Percentiles rank a stretch among this genome's conserved stretches.
These are phyloP conservation scores for Notothenia rossii DNA, from an alignment of 2,113 vertebrate genomes.

Conservation along the genomic window DNA sequence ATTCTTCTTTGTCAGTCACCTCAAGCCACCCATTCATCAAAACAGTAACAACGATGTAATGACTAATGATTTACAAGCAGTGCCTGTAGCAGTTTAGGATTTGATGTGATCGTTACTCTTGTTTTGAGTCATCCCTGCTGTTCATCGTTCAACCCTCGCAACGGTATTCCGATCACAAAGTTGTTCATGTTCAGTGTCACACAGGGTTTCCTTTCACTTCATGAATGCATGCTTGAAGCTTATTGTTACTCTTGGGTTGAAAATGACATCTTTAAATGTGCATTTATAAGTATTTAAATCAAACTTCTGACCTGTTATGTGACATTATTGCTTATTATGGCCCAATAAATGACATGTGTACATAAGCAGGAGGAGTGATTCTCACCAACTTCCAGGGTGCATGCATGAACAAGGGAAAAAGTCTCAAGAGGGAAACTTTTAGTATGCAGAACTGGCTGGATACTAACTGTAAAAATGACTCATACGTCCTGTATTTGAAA, in stretches of 20 bases:
- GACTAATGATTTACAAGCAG: slow-evolving; percentile 4
- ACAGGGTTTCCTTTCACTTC: not conserved
- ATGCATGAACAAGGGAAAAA: not conserved
- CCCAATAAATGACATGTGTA: not conserved
- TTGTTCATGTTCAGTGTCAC: not conserved
- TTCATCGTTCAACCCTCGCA: not conserved
- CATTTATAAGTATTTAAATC: not conserved
- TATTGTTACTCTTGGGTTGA: not conserved
- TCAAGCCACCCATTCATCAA: not conserved
- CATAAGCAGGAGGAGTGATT: not conserved
- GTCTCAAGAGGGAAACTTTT: too few species aligned
- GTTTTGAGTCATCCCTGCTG: not conserved
- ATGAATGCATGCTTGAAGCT: not conserved
- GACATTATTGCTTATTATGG: not conserved
- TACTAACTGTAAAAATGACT: not conserved
- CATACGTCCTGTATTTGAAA: not conserved
- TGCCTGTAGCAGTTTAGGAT: not conserved
- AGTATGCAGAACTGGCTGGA: not conserved
- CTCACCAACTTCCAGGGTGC: not conserved
- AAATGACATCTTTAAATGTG: not conserved
- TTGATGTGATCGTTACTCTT: not conserved
- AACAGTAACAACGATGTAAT: not conserved
- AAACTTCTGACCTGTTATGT: not conserved
- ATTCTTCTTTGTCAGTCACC: not conserved
- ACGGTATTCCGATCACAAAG: not conserved